These are phyloP conservation scores for Enteromius unitaeniatus DNA, from an alignment of 2,797 vertebrate genomes.

Conservation along the genomic window DNA sequence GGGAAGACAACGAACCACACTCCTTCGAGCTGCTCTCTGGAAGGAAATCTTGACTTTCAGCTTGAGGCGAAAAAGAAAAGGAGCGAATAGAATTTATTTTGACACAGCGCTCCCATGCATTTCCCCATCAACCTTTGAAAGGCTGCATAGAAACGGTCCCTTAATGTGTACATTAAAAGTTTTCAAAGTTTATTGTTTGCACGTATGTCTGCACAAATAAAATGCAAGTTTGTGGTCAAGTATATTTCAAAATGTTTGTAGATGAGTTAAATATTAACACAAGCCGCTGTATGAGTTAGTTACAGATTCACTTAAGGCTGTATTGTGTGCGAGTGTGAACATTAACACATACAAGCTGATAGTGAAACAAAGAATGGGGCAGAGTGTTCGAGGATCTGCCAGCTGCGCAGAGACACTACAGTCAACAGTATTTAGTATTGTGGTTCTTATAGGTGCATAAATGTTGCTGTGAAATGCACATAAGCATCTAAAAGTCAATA, in stretches of 20 bases:
- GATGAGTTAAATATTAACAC: conserved; percentile 29
- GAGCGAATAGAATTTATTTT: conserved; percentile 35
- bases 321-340: conserved; percentile 38
- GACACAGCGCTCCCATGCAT: conserved; percentile 1
- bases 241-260: not conserved
- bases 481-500: not conserved
- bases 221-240: not conserved
- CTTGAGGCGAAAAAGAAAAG: conserved; percentile 15
- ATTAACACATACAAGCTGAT: conserved; percentile 35
- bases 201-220: not conserved
- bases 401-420: conserved; percentile 7
- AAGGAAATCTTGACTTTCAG: conserved; percentile 50
- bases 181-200: not conserved
- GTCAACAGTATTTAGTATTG: conserved; percentile 22
- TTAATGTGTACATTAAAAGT: not conserved
- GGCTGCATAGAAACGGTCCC: not conserved
- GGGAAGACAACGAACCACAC: conserved; percentile 28
- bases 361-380: conserved; percentile 32
- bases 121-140: not conserved
- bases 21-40: conserved; percentile 20
- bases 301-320: conserved; percentile 24
- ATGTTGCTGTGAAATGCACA: conserved; percentile 24
- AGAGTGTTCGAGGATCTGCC: conserved; percentile 26
- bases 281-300: not conserved
- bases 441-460: conserved; percentile 1